Evolutionary conservation across 2,888 invertebrate genomes (phyloP).

Genomic region (Callimorpha dominula): DNA sequence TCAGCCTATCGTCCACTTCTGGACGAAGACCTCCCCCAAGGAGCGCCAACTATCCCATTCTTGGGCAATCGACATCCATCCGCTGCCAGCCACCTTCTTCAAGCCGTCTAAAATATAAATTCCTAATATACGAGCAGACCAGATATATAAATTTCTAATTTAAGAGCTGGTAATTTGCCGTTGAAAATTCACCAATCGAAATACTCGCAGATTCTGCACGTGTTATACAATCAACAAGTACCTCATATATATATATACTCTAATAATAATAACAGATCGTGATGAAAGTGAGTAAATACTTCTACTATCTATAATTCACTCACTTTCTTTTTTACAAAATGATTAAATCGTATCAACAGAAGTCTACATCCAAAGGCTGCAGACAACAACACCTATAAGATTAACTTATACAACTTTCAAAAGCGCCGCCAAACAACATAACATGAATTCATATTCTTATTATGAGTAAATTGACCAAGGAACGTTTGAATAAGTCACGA

Average conservation of each 20-base stretch:
- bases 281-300: neutral
- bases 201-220: neutral
- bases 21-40: too few relatives aligned
- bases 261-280: neutral
- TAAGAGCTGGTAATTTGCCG: neutral
- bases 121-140: too few relatives aligned
- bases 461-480: constrained; percentile 65
- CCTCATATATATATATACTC: neutral
- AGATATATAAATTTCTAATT: neutral
- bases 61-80: too few relatives aligned
- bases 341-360: neutral
- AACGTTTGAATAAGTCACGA: constrained; percentile 59
- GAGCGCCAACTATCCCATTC: too few relatives aligned
- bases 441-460: constrained; percentile 19
- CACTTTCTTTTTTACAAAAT: neutral
- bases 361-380: neutral
- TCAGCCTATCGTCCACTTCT: too few relatives aligned
- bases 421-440: constrained; percentile 13
- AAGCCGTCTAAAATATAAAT: too few relatives aligned
- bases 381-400: neutral
- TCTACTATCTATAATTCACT: neutral
- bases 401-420: constrained; percentile 11
- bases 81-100: too few relatives aligned
- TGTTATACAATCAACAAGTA: neutral
- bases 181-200: neutral